Conservation (phyloP, 2,797 vertebrate species). For the Eupleurogrammus muticus region DNA sequence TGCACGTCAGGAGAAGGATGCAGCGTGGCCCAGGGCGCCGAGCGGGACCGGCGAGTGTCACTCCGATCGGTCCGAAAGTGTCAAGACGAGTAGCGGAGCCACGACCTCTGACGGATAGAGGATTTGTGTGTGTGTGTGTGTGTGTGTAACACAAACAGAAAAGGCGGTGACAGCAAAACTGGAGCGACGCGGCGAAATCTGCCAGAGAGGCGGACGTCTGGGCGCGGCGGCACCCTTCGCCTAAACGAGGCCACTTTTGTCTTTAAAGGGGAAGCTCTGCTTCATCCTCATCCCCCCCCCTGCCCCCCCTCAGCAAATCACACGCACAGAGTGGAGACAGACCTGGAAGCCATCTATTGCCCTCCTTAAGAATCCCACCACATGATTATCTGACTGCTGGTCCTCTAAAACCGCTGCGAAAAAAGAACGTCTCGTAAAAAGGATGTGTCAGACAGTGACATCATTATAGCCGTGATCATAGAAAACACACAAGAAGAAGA, state of each 20-base stretch:
- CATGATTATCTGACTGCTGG: constrained; percentile 40
- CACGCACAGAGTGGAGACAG: constrained; percentile 30
- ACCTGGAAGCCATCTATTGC: constrained; percentile 66
- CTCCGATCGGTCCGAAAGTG: constrained; percentile 62
- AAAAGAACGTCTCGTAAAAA: constrained; percentile 20
- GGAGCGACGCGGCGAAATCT: too few species aligned
- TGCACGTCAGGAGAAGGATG: constrained; percentile 37
- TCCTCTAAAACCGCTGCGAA: constrained; percentile 10
- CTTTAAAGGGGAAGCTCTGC: constrained; percentile 28
- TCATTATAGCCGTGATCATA: constrained; percentile 16
- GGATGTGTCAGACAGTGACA: constrained; percentile 21
- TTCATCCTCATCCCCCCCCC: constrained; percentile 45
- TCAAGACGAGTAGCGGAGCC: constrained; percentile 50
- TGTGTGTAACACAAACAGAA: too few species aligned
- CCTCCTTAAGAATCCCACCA: constrained; percentile 65
- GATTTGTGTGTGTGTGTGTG: too few species aligned
- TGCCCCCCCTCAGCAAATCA: constrained; percentile 22
- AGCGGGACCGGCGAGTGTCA: constrained; percentile 55
- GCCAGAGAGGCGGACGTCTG: too few species aligned
- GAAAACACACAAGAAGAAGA: too few species aligned
- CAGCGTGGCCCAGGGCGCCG: constrained; percentile 29
- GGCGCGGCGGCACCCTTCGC: too few species aligned
- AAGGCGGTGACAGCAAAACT: constrained; percentile 41
- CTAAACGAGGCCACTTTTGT: constrained; percentile 68
- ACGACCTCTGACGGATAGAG: constrained; percentile 56